Evolutionary conservation across 2,113 vertebrate genomes (phyloP), one percentile per base, ranked within the genome.

Genomic region (Triplophysa tibetana): DNA sequence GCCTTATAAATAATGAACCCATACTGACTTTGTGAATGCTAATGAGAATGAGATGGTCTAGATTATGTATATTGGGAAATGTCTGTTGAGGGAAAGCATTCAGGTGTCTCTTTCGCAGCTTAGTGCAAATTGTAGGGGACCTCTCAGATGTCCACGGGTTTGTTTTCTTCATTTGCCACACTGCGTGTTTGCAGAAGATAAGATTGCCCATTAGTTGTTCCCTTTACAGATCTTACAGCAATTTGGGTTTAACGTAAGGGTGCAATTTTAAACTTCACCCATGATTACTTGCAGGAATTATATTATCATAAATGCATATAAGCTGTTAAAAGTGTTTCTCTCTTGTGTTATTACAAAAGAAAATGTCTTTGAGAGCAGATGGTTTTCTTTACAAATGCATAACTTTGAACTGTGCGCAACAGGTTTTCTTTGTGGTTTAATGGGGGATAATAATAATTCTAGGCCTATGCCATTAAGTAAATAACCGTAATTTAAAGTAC

Each of bases 1-100:
- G 24, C 16, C 56, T 83, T 29, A 66, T 86, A 65, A 83, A 86
- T 85, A 78, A 81, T 83, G 52, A 75, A 81, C 50, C 33, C 16
- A 21, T 33, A 67, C 76, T 70, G 73, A 81, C 75, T 81, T n/a
- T n/a, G n/a, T n/a, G 75, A 81, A 81, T 86, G 82, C 48, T 72
- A 81, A 84, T 75, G 41, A 54, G 23, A 56, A 64, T 26, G 29
- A 79, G 72, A 74, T 68, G 41, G 70, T 38, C 60, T 75, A 23
- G 78, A 84, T 73, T 74, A 41, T 78, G 24, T 14, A 10, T 21
- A 58, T 45, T 77, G 73, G 75, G 45, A 69, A 61, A 78, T 75
- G 58, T n/a, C n/a, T 67, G 45, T 24, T 38, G 52, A 33, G 17
- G 33, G 24, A 72, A 56, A 38, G 5, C 41, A 23, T 41, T 61